These are phyloP conservation scores for Myotis lucifugus DNA, from an alignment of 2,113 vertebrate genomes.

Conservation along the genomic window DNA sequence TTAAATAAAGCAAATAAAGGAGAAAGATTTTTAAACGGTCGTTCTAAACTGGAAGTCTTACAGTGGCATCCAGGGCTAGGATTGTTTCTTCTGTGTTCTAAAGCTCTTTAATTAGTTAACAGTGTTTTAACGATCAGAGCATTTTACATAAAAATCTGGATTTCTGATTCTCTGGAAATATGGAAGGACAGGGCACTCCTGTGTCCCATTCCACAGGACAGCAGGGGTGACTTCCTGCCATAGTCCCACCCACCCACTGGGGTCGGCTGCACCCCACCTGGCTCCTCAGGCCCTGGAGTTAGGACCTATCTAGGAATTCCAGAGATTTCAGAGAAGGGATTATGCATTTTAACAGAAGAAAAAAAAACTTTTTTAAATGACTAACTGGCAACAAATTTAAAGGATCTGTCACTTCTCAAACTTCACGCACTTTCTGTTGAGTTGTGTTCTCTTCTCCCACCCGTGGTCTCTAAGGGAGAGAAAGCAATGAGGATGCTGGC, in stretches of 20 bases:
- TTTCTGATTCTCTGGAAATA: not conserved
- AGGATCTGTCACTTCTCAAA: not conserved
- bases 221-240: not conserved
- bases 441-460: not conserved
- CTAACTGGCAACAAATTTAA: not conserved
- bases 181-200: not conserved
- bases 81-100: not conserved
- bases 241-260: not conserved
- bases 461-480: not conserved
- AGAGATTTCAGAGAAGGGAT: not conserved
- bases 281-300: not conserved
- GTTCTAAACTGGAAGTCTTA: not conserved
- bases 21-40: not conserved
- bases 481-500: not conserved
- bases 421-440: not conserved
- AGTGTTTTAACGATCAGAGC: not conserved
- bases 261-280: not conserved
- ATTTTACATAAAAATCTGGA: not conserved
- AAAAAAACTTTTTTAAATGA: not conserved
- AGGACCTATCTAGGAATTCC: not conserved
- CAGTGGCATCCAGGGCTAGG: not conserved
- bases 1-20: constrained; percentile 26
- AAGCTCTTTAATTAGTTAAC: not conserved
- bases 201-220: not conserved
- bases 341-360: not conserved